Base-by-base conservation (phyloP, 2,113 vertebrate species). In the Epinephelus moara region DNA sequence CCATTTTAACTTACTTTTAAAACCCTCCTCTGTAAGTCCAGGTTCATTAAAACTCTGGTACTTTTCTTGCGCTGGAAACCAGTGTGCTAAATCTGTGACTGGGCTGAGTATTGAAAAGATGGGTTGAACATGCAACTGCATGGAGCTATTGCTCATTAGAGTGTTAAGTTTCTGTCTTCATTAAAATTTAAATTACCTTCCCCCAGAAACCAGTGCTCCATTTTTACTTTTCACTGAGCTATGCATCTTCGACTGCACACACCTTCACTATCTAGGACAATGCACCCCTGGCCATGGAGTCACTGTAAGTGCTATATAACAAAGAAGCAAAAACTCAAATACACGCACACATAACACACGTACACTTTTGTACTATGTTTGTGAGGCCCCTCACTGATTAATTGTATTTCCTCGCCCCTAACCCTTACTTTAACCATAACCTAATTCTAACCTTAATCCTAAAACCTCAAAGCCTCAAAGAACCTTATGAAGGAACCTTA, bases 231-330 rank as follows among this genome's bases (percentile, higher is more conserved):
- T 89, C 64, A 86, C 88, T 88, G 82, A 82, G 88, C 85, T 84
- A n/a, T 85, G 92, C 85, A 88, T 87, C 77, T 91, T 88, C 45
- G 60, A 45, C 60, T 73, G 78, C 76, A 77, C 74, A 91, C 88
- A 90, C 89, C 90, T 93, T 88, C 64, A 75, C 84, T 91, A 94
- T 93, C 82, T 92, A 90, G 92, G 91, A 87, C 94, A 94, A 62
- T 86, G 86, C 80, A 84, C 70, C 84, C 78, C 47, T 52, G 85
- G 89, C 87, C 85, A 80, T 69, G 52, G 56, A 76, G 84, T 60
- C 80, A 85, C 84, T 70, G 67, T 56, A 78, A 55, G 69, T 78
- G 80, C 78, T 50, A 42, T 71, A 49, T 74, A 59, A 80, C 72
- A 82, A 63, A 45, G 42, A 80, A 84, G 78, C 52, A 81, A 86